A percentile compares a stretch with the other conserved stretches of the same genome.
phyloP scores from a whole-genome alignment of 2,113 vertebrate species.

The Corvus moneduloides region DNA sequence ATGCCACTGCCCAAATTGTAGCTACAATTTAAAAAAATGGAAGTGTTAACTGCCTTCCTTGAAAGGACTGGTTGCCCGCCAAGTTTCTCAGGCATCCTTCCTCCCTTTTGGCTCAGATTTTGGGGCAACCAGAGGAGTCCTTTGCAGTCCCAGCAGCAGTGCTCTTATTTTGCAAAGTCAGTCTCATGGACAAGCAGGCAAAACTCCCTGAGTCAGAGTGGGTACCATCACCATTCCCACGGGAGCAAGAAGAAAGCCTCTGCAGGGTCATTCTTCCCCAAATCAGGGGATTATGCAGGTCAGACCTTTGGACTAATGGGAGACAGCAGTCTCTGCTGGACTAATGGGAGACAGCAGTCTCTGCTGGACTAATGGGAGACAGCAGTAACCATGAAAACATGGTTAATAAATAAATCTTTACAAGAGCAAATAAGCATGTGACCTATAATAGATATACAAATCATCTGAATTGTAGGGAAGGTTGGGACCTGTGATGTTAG shows the following conservation, averaged over 20 bases:
- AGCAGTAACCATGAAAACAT: background rate
- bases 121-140: no score
- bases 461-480: background rate
- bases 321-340: background rate
- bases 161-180: background rate
- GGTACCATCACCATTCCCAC: background rate
- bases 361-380: background rate
- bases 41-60: background rate
- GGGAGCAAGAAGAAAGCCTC: background rate
- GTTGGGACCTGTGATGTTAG: background rate
- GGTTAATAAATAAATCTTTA: background rate
- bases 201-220: background rate
- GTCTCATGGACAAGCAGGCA: background rate
- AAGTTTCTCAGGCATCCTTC: background rate
- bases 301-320: background rate
- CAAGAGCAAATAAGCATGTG: background rate
- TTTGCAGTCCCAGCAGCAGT: background rate
- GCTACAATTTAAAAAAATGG: slow-evolving; percentile 52
- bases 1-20: slow-evolving; percentile 92
- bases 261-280: background rate
- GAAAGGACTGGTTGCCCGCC: background rate
- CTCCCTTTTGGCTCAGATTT: fast-evolving
- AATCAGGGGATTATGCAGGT: background rate
- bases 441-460: background rate
- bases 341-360: background rate